phyloP scores from a whole-genome alignment of 2,797 vertebrate genomes.

The Brachyrhaphis roseni region DNA sequence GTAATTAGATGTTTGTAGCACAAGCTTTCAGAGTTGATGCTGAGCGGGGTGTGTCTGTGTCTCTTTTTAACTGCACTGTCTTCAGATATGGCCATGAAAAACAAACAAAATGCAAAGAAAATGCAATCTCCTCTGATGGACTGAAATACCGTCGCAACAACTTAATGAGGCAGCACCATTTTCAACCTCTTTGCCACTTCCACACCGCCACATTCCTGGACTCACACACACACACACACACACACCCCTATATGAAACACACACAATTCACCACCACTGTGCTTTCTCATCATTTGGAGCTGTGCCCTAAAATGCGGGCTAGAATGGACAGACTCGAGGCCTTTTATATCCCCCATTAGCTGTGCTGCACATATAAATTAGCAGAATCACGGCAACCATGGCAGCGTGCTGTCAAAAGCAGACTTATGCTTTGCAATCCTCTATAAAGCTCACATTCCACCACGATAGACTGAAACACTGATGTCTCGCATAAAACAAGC shows the following conservation, averaged over 20 bases:
- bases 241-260: not conserved
- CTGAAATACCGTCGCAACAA: slow-evolving; percentile 42
- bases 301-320: slow-evolving; percentile 52
- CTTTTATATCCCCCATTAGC: slow-evolving; percentile 66
- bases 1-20: slow-evolving; percentile 18
- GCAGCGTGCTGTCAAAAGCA: slow-evolving; percentile 57
- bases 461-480: slow-evolving; percentile 47
- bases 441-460: slow-evolving; percentile 55
- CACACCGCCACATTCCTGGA: not conserved
- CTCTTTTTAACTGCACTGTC: slow-evolving; percentile 1
- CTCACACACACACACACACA: slow-evolving; percentile 5
- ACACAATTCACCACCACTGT: slow-evolving; percentile 24
- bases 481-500: slow-evolving; percentile 57
- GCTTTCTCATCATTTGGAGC: slow-evolving; percentile 64
- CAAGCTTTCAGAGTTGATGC: slow-evolving; percentile 23
- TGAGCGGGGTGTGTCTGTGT: slow-evolving; percentile 4
- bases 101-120: slow-evolving; percentile 34
- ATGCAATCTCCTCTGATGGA: slow-evolving; percentile 49
- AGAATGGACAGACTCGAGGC: slow-evolving; percentile 53
- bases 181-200: slow-evolving; percentile 16
- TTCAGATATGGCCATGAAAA: not conserved
- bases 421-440: slow-evolving; percentile 50
- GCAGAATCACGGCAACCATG: slow-evolving; percentile 39
- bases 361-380: slow-evolving; percentile 69
- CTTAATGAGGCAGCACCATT: slow-evolving; percentile 56